Evolutionary conservation across 2,113 vertebrate genomes (phyloP).

Genomic region (Oryzias woworae): DNA sequence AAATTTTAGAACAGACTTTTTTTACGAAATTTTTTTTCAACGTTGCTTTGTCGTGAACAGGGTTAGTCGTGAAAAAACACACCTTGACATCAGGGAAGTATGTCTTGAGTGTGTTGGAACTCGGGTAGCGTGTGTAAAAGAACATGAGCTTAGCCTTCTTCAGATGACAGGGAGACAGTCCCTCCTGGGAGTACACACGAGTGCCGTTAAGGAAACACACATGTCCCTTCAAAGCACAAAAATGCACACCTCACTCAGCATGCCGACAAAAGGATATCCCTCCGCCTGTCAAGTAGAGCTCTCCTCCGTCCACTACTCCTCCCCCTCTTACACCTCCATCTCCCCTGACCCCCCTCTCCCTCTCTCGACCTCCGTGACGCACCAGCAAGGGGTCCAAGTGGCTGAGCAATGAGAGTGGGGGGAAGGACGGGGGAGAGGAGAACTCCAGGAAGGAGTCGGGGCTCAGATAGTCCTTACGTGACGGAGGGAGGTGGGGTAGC

Average conservation of each 20-base stretch:
- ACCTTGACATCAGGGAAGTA: conserved; percentile 99
- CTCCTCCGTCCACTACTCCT: conserved; percentile 71
- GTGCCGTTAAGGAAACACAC: conserved; percentile 62
- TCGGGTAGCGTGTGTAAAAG: conserved; percentile 97
- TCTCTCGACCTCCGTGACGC: conserved; percentile 61
- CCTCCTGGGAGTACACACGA: conserved; percentile 86
- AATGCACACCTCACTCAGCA: neutral
- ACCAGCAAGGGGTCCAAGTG: conserved; percentile 67
- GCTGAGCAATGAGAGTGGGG: conserved; percentile 67
- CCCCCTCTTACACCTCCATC: conserved; percentile 58
- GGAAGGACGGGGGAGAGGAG: conserved; percentile 67
- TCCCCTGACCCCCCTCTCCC: conserved; percentile 72
- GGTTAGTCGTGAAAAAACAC: conserved; percentile 28
- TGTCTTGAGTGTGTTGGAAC: conserved; percentile 98
- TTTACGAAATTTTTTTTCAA: too few species aligned
- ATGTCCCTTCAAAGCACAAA: conserved; percentile 1
- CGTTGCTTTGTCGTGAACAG: neutral
- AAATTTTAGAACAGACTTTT: too few species aligned
- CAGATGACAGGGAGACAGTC: conserved; percentile 96
- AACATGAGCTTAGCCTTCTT: conserved; percentile 99
- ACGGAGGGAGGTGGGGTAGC: conserved; percentile 65
- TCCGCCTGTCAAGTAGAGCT: conserved; percentile 74
- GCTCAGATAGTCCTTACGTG: conserved; percentile 73
- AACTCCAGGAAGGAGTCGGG: conserved; percentile 75
- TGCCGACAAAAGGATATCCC: conserved; percentile 77